These are phyloP conservation scores for Sclerodermus sp. DNA, from an alignment of 2,888 invertebrate genomes.

Conservation along the genomic window DNA sequence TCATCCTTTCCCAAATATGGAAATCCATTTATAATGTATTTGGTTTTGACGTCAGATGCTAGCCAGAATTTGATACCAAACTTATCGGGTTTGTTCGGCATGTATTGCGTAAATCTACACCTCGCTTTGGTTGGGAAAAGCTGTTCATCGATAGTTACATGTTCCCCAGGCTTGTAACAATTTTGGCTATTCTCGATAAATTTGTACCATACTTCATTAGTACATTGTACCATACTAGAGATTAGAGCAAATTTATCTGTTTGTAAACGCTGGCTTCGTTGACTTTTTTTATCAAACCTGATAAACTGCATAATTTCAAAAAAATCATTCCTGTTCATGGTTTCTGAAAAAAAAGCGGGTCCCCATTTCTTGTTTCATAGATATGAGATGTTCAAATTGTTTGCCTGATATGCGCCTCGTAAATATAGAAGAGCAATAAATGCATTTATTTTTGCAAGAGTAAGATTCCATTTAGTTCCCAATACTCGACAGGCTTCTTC, in stretches of 20 bases:
- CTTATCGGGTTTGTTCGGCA: constrained; percentile 11
- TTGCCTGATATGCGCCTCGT: constrained; percentile 11
- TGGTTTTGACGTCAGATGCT: constrained; percentile 22
- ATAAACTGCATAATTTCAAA: constrained; percentile 22
- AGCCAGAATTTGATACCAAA: constrained; percentile 8
- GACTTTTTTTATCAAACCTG: constrained; percentile 12
- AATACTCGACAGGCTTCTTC: constrained; percentile 12
- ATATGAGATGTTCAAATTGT: constrained; percentile 10
- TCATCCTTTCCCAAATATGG: constrained; percentile 33
- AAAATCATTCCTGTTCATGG: constrained; percentile 27
- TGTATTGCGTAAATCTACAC: constrained; percentile 12
- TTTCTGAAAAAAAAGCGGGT: constrained; percentile 25
- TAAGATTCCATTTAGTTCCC: constrained; percentile 6
- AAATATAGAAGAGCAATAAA: constrained; percentile 12
- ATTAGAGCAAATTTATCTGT: constrained; percentile 15
- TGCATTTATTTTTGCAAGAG: constrained; percentile 4
- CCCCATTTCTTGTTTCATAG: constrained; percentile 32
- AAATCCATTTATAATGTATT: constrained; percentile 32
- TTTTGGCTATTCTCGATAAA: constrained; percentile 20
- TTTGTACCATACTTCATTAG: constrained; percentile 10
- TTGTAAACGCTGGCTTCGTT: constrained; percentile 3
- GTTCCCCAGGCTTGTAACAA: neutral
- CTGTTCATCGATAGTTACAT: constrained; percentile 24
- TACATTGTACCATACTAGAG: too few species aligned
- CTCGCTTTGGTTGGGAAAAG: constrained; percentile 26